Base-by-base conservation (phyloP, 2,888 invertebrate genomes). In the Lottia gigantea region DNA sequence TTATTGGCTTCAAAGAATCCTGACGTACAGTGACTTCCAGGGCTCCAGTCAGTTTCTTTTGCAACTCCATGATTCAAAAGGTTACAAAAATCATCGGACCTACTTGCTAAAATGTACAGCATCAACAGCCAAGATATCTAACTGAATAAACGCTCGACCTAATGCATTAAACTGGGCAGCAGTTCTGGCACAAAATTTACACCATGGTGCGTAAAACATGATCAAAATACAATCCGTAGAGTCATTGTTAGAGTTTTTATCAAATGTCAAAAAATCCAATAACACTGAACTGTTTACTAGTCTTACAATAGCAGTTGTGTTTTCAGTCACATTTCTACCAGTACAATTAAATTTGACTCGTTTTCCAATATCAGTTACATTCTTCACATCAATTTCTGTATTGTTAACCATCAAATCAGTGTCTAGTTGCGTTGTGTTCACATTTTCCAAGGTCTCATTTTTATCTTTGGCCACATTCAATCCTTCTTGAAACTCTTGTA, bases 141-240 rank as follows among this genome's bases (percentile, higher is more conserved):
- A 91, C 80, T 93, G 92, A 1, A 96, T 95, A 89, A 95, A 98
- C 4, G 94, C 92, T 83, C 95, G 91, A 0, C 96, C 94, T 40
- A 98, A 88, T 0, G 96, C 95, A 90, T 98, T 98, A 83, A 93
- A 95, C 86, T 95, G 93, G 8, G 95, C 95, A 0, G 96, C 97
- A 11, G 95, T 94, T 85, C 93, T 92, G 23, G 95, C 94, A 83
- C 96, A 96, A 83, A 96, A 97, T 1, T 95, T 93, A 84, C 98
- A 98, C 85, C 94, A 94, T 76, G 93, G 92, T 0, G 97, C 94
- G 88, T 94, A 97, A 89, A 98, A 97, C 80, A 97, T 90, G 3
- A 97, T 93, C 25, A 95, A 88, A 0, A 94, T 91, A 76, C 90
- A 90, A 68, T 86, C 83, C 23, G 86, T 82, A 25, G 76, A 75